A percentile compares a stretch with the other conserved stretches of the same genome.
phyloP scores from a whole-genome alignment of 2,888 invertebrate genomes.

The Euproctis similis region DNA sequence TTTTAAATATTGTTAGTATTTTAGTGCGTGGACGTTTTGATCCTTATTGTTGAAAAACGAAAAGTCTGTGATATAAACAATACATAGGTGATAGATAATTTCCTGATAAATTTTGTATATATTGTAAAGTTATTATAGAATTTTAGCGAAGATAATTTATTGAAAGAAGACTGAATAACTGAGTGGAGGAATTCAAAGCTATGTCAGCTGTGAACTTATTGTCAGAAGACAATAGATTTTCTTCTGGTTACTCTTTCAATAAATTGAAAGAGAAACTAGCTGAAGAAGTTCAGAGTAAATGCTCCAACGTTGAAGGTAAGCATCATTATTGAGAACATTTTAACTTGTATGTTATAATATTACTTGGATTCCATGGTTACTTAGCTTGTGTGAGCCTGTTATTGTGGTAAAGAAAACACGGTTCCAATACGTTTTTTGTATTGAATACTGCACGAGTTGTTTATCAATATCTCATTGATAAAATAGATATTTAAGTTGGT shows the following conservation, averaged over 20 bases:
- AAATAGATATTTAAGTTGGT: too few relatives aligned
- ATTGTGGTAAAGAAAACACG: too few relatives aligned
- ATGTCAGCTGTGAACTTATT: slow-evolving; percentile 74
- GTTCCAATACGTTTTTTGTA: too few relatives aligned
- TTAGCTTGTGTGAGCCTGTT: too few relatives aligned
- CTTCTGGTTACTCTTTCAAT: too few relatives aligned
- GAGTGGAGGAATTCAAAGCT: slow-evolving; percentile 60
- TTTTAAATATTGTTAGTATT: slow-evolving; percentile 74
- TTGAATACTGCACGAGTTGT: too few relatives aligned
- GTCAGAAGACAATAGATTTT: too few relatives aligned
- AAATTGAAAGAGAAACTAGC: slow-evolving; percentile 69
- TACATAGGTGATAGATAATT: slow-evolving; percentile 72
- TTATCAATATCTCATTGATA: too few relatives aligned
- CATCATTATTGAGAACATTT: too few relatives aligned
- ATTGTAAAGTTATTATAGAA: slow-evolving; percentile 70
- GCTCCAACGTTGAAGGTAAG: slow-evolving; percentile 61
- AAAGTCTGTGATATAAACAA: slow-evolving; percentile 79
- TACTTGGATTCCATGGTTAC: too few relatives aligned
- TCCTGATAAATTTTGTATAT: slow-evolving; percentile 72
- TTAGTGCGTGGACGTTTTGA: slow-evolving; percentile 76
- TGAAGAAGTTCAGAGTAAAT: slow-evolving; percentile 61
- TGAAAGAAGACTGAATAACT: slow-evolving; percentile 71
- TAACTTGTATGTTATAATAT: too few relatives aligned
- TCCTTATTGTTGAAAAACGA: slow-evolving; percentile 77
- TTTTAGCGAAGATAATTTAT: slow-evolving; percentile 69